Base-by-base conservation (phyloP, 2,797 vertebrate species). In the Antrozous pallidus region DNA sequence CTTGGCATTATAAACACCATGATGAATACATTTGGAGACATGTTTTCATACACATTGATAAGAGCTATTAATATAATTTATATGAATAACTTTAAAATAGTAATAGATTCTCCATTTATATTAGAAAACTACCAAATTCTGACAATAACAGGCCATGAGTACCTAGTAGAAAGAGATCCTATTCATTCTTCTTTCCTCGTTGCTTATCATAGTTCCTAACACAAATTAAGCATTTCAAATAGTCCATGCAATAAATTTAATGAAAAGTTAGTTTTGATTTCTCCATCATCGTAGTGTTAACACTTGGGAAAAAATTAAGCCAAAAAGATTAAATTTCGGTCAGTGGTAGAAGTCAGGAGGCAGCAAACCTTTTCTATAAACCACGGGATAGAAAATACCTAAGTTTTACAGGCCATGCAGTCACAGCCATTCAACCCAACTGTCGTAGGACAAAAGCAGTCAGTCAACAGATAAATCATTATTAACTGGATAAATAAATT, bases 171-270 rank as follows among this genome's bases (percentile, higher is more conserved):
- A 58, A 94, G 45, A 95, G 12, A 71, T 28, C 26, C 26, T 33
- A 63, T 6, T 47, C 36, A 87, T 5, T 81, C 49, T 88, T 82
- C 58, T 81, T 87, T 91, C 22, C 77, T 86, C 45, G 67, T 31
- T 61, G 58, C 58, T 85, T 58, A 84, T 85, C 22, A 74, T 1
- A 54, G 42, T 79, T 45, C 26, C 24, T 51, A 71, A 79, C 16
- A 83, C 70, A 91, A 87, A 90, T 67, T 36, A 87, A 71, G n/a
- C 33, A 87, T 45, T 90, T 40, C 81, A 81, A 94, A 78, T 58
- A 83, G 71, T 70, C 84, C 22, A 80, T 12, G 20, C 28, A 84
- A 71, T 63, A 83, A 84, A 83, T 78, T 36, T 69, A 40, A 93
- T 49, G 82, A 86, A 83, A 94, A 92, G 36, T 51, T 84, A 73